phyloP scores from a whole-genome alignment of 2,113 vertebrate species.

The Numida meleagris region DNA sequence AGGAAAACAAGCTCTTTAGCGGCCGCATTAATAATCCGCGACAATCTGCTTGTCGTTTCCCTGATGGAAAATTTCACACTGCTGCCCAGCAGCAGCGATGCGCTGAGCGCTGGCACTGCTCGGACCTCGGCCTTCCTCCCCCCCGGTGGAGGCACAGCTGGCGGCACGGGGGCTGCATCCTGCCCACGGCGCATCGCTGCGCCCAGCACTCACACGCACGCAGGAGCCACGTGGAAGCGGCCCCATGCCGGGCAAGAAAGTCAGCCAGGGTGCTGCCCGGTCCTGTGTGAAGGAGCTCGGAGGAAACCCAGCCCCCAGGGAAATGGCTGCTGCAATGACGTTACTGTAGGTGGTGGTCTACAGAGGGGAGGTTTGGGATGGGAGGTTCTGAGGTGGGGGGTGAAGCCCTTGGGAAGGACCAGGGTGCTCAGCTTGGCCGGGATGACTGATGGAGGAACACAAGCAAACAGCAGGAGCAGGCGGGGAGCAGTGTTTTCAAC shows the following conservation, averaged over 20 bases:
- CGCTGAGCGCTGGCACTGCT: background rate
- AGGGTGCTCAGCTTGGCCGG: background rate
- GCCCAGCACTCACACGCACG: background rate
- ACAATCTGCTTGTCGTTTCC: constrained; percentile 51
- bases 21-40: constrained; percentile 43
- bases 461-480: background rate
- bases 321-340: background rate
- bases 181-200: background rate
- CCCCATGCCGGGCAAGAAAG: background rate
- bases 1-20: constrained; percentile 60
- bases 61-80: constrained; percentile 55
- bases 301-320: background rate
- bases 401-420: background rate
- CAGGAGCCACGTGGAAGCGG: background rate
- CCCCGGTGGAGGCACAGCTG: background rate
- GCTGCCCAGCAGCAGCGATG: constrained; percentile 5
- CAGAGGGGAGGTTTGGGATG: background rate
- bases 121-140: background rate
- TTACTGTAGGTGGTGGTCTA: background rate
- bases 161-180: background rate
- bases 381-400: background rate
- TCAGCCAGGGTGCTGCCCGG: background rate
- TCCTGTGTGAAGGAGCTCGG: background rate
- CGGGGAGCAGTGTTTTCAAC: background rate
- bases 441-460: background rate